Conservation (phyloP, 2,888 invertebrate species). For the Euplagia quadripunctaria region DNA sequence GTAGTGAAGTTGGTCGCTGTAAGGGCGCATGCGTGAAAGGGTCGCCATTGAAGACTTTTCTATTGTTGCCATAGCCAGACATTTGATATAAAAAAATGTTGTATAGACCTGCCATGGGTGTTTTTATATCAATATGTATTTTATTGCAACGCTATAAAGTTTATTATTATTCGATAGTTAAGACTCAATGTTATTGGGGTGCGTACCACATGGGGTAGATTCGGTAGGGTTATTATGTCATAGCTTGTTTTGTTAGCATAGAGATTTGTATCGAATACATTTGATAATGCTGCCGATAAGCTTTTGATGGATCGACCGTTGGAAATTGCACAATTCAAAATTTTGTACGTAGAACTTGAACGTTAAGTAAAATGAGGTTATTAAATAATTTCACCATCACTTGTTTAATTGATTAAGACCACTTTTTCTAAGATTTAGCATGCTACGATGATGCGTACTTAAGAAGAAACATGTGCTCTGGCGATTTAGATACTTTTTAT, state of each 20-base stretch:
- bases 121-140: conserved; percentile 56
- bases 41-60: conserved; percentile 72
- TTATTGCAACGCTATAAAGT: conserved; percentile 64
- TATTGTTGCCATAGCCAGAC: conserved; percentile 79
- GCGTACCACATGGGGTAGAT: conserved; percentile 57
- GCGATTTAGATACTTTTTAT: no score
- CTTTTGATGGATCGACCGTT: conserved; percentile 44
- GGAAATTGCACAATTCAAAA: conserved; percentile 19
- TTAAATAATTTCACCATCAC: background rate
- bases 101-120: conserved; percentile 53
- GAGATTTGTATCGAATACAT: conserved; percentile 46
- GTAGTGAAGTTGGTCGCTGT: conserved; percentile 71
- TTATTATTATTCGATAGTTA: conserved; percentile 57
- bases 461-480: no score
- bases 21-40: conserved; percentile 79
- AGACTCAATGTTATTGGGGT: conserved; percentile 49
- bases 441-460: no score
- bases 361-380: background rate
- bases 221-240: conserved; percentile 73
- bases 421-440: no score
- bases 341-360: background rate
- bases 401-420: no score
- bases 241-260: conserved; percentile 61
- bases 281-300: conserved; percentile 46
- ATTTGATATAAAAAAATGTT: conserved; percentile 68